Conservation (phyloP, 2,888 invertebrate species). For the Silvanus unidentatus region DNA sequence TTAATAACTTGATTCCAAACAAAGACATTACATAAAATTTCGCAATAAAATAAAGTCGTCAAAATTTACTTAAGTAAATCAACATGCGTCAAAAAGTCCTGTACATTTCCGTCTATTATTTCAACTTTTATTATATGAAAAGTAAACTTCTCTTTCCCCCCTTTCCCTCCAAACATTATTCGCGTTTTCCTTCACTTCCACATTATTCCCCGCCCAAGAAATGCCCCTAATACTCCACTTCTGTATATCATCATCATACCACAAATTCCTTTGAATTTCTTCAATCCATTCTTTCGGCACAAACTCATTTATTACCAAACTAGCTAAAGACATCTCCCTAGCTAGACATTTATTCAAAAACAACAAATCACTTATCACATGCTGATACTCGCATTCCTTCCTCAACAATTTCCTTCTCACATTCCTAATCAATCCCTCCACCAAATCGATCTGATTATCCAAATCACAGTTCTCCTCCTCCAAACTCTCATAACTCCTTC, state of each 20-base stretch:
- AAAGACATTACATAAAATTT: no score
- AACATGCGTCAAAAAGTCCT: no score
- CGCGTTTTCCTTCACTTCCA: constrained; percentile 15
- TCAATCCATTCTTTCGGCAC: constrained; percentile 85
- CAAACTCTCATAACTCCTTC: constrained; percentile 77
- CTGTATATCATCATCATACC: constrained; percentile 94
- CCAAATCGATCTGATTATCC: constrained; percentile 76
- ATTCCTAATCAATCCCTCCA: constrained; percentile 72
- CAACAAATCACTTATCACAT: constrained; percentile 24
- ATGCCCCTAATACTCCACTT: constrained; percentile 96
- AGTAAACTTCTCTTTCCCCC: no score
- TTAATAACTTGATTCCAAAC: no score
- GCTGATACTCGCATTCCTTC: constrained; percentile 46
- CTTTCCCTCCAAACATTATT: no score
- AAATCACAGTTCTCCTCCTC: constrained; percentile 91
- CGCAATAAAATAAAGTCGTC: no score
- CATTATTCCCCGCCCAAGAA: constrained; percentile 92
- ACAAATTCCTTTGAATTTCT: constrained; percentile 78
- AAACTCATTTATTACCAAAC: constrained; percentile 78
- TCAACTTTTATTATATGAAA: no score
- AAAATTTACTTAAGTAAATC: no score
- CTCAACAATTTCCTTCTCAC: constrained; percentile 71
- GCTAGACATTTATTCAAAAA: constrained; percentile 69
- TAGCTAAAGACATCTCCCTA: constrained; percentile 76
- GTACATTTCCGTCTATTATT: no score